Percentiles rank a stretch among this genome's conserved stretches.
Conservation (phyloP, 2,797 vertebrate genomes). For the Enteromius radiatus region DNA sequence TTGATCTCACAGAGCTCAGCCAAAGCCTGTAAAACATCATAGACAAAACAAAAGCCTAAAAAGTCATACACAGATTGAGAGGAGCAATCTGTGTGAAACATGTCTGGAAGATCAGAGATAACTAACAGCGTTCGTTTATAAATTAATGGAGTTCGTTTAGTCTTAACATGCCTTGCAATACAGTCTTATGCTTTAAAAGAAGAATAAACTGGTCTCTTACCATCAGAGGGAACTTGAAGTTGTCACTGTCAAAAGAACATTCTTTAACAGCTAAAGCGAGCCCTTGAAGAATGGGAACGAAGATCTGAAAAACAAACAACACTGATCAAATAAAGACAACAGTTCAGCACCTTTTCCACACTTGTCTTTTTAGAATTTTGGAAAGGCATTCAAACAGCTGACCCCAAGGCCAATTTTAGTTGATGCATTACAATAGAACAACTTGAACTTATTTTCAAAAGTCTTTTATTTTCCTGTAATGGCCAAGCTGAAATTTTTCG, state of each 20-base stretch:
- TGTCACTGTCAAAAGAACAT: conserved; percentile 97
- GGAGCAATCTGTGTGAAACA: not conserved
- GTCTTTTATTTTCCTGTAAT: not conserved
- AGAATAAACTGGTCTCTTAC: conserved; percentile 74
- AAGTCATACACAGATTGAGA: not conserved
- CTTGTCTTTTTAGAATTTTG: not conserved
- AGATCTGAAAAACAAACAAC: conserved; percentile 83
- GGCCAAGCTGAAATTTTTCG: not conserved
- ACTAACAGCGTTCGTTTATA: not conserved
- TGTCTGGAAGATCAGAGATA: not conserved
- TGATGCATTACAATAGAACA: not conserved
- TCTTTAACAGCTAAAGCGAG: conserved; percentile 94
- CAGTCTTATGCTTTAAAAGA: not conserved
- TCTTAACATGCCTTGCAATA: not conserved
- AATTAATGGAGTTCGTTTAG: not conserved
- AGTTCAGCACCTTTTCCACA: not conserved
- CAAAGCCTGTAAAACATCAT: conserved; percentile 83
- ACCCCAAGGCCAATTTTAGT: not conserved
- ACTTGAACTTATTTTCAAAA: not conserved
- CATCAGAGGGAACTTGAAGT: conserved; percentile 98
- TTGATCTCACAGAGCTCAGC: conserved; percentile 98
- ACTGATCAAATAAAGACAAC: conserved; percentile 14
- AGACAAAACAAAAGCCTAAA: conserved; percentile 13
- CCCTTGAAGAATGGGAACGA: conserved; percentile 94
- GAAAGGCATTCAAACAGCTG: not conserved